phyloP scores from a whole-genome alignment of 2,888 invertebrate genomes.

The Brachyptera risi region DNA sequence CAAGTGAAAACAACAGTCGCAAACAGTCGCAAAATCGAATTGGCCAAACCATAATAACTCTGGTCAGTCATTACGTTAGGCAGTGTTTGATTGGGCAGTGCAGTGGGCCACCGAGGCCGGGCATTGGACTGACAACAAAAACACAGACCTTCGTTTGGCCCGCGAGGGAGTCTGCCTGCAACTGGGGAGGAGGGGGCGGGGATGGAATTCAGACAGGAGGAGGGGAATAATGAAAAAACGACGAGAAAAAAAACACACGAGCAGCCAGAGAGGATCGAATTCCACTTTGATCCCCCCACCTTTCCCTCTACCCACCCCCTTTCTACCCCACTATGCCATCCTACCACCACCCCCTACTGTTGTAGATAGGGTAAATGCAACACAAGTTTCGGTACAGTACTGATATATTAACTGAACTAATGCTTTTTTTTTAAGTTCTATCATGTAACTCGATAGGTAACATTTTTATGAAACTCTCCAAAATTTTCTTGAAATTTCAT shows the following conservation, averaged over 20 bases:
- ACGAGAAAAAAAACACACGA: slow-evolving; percentile 20
- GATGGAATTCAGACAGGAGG: slow-evolving; percentile 21
- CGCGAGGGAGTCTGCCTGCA: background rate
- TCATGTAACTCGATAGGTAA: too few species aligned
- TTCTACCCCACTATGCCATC: slow-evolving; percentile 9
- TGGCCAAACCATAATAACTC: too few species aligned
- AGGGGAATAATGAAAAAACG: slow-evolving; percentile 22
- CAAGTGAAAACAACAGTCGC: too few species aligned
- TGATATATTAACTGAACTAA: too few species aligned
- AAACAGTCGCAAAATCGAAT: too few species aligned
- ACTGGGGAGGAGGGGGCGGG: slow-evolving; percentile 11
- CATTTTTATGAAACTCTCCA: too few species aligned
- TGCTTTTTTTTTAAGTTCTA: too few species aligned
- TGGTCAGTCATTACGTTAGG: too few species aligned
- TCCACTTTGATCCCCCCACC: slow-evolving; percentile 26
- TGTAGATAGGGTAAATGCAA: background rate
- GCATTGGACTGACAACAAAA: slow-evolving; percentile 17
- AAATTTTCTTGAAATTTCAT: too few species aligned
- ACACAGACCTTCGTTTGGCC: slow-evolving; percentile 19
- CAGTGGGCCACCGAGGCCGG: background rate
- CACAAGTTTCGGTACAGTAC: background rate
- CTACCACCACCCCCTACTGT: slow-evolving; percentile 3
- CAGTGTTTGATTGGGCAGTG: slow-evolving; percentile 12
- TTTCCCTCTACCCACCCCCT: slow-evolving; percentile 8
- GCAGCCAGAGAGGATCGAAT: slow-evolving; percentile 27